phyloP scores from a whole-genome alignment of 2,888 invertebrate species.

The Drosophila quinaria region DNA sequence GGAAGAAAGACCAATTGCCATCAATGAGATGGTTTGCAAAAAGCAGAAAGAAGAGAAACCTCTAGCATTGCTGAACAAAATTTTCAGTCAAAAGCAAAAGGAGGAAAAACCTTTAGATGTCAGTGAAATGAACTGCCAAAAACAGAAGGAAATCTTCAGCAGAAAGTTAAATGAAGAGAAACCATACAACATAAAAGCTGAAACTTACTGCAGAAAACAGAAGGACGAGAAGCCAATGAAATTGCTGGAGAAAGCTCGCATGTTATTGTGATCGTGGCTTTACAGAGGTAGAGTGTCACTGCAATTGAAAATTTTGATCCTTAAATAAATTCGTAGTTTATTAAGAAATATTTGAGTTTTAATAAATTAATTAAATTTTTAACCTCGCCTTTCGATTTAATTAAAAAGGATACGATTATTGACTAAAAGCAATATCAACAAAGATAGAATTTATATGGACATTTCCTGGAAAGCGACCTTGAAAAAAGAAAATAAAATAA shows the following conservation, averaged over 20 bases:
- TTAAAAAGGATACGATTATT: too few relatives aligned
- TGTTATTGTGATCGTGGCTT: not conserved
- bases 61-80: too few relatives aligned
- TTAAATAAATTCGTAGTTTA: not conserved
- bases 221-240: constrained; percentile 2
- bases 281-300: not conserved
- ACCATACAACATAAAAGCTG: not conserved
- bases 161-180: not conserved
- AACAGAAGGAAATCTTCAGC: not conserved
- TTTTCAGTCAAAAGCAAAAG: not conserved
- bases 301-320: not conserved
- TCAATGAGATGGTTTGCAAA: not conserved
- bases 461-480: too few relatives aligned
- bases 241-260: not conserved
- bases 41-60: not conserved
- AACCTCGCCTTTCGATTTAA: too few relatives aligned
- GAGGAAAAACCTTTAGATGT: not conserved
- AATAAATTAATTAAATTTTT: too few relatives aligned
- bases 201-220: not conserved
- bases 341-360: too few relatives aligned
- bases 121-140: not conserved
- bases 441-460: not conserved
- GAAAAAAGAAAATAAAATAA: not conserved
- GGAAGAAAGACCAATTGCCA: constrained; percentile 5
- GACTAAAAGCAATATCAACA: not conserved